Conservation (phyloP, 2,797 vertebrate genomes). For the Phrynocephalus vlangalii region DNA sequence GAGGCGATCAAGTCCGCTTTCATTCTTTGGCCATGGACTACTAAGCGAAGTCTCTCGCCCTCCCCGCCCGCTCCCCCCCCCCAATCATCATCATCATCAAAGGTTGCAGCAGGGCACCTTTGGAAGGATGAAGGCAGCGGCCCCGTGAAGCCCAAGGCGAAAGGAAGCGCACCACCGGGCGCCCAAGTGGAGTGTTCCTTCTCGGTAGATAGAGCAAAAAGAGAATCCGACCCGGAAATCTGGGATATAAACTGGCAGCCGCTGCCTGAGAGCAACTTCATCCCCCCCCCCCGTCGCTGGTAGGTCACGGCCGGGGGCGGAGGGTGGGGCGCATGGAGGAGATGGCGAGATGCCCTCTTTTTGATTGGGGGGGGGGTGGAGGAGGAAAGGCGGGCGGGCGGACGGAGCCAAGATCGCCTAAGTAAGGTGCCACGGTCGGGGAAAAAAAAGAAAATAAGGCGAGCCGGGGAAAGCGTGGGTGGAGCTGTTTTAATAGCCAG, state of each 20-base stretch:
- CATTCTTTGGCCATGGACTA: background rate
- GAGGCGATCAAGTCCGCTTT: background rate
- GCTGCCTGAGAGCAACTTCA: background rate
- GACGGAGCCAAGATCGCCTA: background rate
- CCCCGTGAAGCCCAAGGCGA: background rate
- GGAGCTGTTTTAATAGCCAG: background rate
- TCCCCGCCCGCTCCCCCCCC: too few species aligned
- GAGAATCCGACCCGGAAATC: background rate
- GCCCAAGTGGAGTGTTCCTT: background rate
- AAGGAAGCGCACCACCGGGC: too few species aligned
- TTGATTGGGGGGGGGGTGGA: background rate
- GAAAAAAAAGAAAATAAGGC: background rate
- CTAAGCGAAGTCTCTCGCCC: background rate
- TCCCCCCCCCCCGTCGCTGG: slow-evolving; percentile 1
- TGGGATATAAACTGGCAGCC: slow-evolving; percentile 7
- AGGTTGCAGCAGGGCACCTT: background rate
- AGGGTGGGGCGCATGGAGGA: background rate
- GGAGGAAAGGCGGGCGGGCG: background rate
- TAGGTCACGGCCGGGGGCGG: background rate
- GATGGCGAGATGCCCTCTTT: too few species aligned
- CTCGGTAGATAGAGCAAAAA: background rate
- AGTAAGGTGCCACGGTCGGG: too few species aligned
- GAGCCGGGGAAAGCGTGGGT: background rate
- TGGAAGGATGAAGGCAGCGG: background rate
- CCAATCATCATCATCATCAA: background rate